phyloP scores from a whole-genome alignment of 2,888 invertebrate species.

The Drosophila lutescens region DNA sequence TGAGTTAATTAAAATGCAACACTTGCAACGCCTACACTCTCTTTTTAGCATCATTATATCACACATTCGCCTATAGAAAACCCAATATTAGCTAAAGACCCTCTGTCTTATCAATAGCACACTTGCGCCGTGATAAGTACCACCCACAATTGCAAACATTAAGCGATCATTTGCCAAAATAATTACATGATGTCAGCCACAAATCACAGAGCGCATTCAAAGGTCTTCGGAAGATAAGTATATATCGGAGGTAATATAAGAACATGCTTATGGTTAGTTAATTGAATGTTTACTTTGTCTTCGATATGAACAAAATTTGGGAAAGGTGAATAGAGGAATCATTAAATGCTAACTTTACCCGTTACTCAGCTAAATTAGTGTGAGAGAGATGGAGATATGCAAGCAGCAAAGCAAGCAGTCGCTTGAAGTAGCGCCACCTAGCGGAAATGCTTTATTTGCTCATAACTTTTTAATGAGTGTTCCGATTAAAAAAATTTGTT shows the following conservation, averaged over 20 bases:
- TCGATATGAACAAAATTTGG: background rate
- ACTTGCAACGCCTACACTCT: slow-evolving; percentile 14
- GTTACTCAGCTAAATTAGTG: too few relatives aligned
- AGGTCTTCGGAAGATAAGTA: slow-evolving; percentile 26
- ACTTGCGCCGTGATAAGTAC: slow-evolving; percentile 41
- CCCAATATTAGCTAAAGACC: background rate
- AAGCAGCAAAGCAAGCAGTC: too few relatives aligned
- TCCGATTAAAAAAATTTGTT: too few relatives aligned
- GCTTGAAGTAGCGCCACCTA: too few relatives aligned
- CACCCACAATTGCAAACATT: slow-evolving; percentile 36
- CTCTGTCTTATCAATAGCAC: slow-evolving; percentile 31
- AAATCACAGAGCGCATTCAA: slow-evolving; percentile 22
- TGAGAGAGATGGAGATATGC: too few relatives aligned
- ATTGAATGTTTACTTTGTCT: slow-evolving; percentile 12
- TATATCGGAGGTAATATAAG: slow-evolving; percentile 1
- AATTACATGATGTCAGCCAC: slow-evolving; percentile 60
- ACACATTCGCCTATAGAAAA: slow-evolving; percentile 5
- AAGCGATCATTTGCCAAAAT: slow-evolving; percentile 49
- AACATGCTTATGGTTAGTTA: slow-evolving; percentile 2
- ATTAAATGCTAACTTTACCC: too few relatives aligned
- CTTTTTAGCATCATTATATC: background rate
- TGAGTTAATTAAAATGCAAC: slow-evolving; percentile 51
- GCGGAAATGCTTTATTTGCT: too few relatives aligned
- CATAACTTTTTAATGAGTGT: too few relatives aligned
- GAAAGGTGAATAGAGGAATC: background rate